Evolutionary conservation across 1,140 invertebrate genomes (phyloP).

Genomic region (Brachionus koreanus): DNA sequence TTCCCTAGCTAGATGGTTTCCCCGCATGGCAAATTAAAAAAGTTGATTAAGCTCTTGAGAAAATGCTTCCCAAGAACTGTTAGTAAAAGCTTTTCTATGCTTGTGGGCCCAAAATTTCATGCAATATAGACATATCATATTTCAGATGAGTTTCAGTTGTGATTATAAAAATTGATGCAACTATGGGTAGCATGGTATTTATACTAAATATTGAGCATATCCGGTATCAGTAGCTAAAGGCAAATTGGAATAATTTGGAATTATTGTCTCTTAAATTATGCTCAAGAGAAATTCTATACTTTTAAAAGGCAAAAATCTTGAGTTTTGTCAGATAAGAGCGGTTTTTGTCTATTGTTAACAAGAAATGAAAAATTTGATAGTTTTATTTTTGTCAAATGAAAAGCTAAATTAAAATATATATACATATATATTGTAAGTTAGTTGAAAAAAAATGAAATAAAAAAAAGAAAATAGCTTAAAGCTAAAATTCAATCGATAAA

Average conservation of each 20-base stretch:
- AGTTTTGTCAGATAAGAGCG: background rate
- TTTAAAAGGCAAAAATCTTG: background rate
- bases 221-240: background rate
- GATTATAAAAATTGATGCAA: background rate
- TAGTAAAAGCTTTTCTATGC: background rate
- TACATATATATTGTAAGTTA: background rate
- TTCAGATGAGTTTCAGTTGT: background rate
- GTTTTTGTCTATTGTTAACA: background rate
- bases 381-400: constrained; percentile 14
- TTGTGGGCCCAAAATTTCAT: background rate
- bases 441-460: background rate
- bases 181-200: background rate
- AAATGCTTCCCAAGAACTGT: background rate
- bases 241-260: background rate
- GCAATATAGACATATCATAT: background rate
- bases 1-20: background rate
- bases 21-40: background rate
- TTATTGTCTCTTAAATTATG: constrained; percentile 19
- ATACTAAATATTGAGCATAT: background rate
- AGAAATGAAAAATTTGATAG: background rate
- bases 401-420: constrained; percentile 3
- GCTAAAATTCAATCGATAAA: constrained; percentile 29
- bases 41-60: background rate
- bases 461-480: background rate
- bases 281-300: constrained; percentile 25